phyloP scores from a whole-genome alignment of 1,140 invertebrate species.

The Drosophila pruinosa region DNA sequence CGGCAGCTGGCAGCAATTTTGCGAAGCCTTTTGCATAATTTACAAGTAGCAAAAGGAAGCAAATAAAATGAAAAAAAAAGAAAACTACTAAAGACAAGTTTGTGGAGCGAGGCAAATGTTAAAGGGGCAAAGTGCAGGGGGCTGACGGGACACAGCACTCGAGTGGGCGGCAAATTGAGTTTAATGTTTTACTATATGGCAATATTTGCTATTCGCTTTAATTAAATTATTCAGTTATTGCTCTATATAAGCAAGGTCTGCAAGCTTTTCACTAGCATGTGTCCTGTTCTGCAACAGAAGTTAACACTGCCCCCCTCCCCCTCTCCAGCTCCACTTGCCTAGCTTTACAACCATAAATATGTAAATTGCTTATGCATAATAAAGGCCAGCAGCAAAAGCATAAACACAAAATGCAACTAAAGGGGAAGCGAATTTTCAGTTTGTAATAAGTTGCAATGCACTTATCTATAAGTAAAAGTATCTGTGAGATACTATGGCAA shows the following conservation, averaged over 20 bases:
- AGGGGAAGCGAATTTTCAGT: not conserved
- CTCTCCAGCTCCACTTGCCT: not conserved
- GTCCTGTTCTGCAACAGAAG: not conserved
- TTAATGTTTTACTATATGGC: conserved; percentile 59
- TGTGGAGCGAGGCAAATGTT: not conserved
- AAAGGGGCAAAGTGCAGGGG: not conserved
- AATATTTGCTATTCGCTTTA: conserved; percentile 62
- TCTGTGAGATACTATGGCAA: not conserved
- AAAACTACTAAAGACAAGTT: conserved; percentile 35
- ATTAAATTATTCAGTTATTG: conserved; percentile 74
- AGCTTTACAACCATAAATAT: conserved; percentile 42
- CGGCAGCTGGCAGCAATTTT: conserved; percentile 71
- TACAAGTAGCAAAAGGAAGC: conserved; percentile 64
- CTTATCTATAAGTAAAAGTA: conserved; percentile 5
- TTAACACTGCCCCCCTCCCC: not conserved
- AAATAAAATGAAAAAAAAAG: conserved; percentile 15
- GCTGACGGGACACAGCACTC: not conserved
- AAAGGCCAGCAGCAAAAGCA: conserved; percentile 26
- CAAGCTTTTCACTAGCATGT: not conserved
- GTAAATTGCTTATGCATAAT: conserved; percentile 61
- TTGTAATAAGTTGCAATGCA: not conserved
- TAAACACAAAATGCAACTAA: conserved; percentile 27
- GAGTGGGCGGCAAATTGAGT: conserved; percentile 47
- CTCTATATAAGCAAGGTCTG: conserved; percentile 32
- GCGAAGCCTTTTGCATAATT: conserved; percentile 75